Base-by-base conservation (phyloP, 2,113 vertebrate species). In the cat (Felis catus) region DNA sequence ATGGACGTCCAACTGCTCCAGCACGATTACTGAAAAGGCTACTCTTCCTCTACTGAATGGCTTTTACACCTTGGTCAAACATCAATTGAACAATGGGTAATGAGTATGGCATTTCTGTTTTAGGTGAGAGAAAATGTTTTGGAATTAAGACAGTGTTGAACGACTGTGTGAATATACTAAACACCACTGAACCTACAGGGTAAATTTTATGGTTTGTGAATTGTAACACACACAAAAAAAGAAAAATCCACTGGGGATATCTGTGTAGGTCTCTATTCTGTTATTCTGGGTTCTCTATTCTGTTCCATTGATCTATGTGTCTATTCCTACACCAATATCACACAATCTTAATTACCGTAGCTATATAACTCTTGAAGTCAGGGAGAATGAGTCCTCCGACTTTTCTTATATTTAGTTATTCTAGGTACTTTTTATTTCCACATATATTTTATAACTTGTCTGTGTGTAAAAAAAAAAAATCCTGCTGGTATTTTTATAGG, bases 401-500 rank as follows among this genome's bases (percentile, higher is more conserved):
- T 86, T 92, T 61, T 68, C 55, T 81, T 58, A 36, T 25, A 23
- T 48, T 84, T 74, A 80, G 39, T 45, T 39, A 41, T 65, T n/a
- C 41, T 33, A 65, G 74, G 33, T 58, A 31, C 36, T 55, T 58
- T 91, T 39, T 65, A 79, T 81, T 90, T 74, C 65, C 55, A 73
- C 10, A 80, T 7, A 86, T 10, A 66, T 58, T 85, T 68, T 61
- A 95, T 70, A 74, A 82, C 84, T 85, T 80, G 33, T 51, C 82
- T 81, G 14, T 36, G 76, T 68, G 41, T 82, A 48, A 71, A 84
- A 96, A 79, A 96, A 36, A 79, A 96, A 88, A 74, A 41, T 45
- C 21, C 36, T 63, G 36, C 51, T n/a, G 19, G 27, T 45, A 85
- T 81, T 91, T 91, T 81, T 29, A 86, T 29, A 81, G 25, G 36